Conservation (phyloP, 2,113 vertebrate genomes). For the Agapornis roseicollis region DNA sequence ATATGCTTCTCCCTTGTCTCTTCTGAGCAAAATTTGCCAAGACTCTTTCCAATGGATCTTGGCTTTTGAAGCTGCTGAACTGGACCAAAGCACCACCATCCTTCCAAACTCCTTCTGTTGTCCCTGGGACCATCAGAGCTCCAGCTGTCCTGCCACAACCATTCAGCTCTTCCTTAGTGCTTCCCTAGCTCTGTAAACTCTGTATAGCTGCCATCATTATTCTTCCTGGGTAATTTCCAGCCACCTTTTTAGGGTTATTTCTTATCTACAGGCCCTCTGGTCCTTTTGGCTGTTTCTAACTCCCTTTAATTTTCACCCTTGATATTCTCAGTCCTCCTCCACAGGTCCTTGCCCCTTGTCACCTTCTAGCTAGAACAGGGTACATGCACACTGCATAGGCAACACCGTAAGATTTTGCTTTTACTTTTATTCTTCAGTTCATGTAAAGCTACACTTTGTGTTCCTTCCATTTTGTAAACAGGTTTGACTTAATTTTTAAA, state of each 20-base stretch:
- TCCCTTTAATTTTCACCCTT: background rate
- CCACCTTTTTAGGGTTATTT: background rate
- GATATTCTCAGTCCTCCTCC: background rate
- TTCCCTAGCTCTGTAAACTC: background rate
- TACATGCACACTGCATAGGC: background rate
- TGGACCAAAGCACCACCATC: background rate
- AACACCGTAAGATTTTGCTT: accelerated
- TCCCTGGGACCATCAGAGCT: accelerated
- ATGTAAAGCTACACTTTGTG: background rate
- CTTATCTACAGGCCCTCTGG: background rate
- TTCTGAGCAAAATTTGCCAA: background rate
- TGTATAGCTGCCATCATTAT: background rate
- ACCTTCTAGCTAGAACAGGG: background rate
- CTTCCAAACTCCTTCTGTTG: background rate
- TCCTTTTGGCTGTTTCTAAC: background rate
- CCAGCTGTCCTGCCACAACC: background rate
- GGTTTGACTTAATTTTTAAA: background rate
- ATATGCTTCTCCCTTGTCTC: background rate
- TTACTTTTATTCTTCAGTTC: background rate
- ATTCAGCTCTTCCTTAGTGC: background rate
- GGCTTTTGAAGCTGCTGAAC: background rate
- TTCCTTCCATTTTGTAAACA: background rate
- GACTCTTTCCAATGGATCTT: background rate
- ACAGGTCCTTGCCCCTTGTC: background rate
- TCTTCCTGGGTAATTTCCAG: background rate